Percentiles rank a stretch among this genome's conserved stretches.
phyloP scores from a whole-genome alignment of 1,140 invertebrate genomes.

The Bursaphelenchus mucronatus region DNA sequence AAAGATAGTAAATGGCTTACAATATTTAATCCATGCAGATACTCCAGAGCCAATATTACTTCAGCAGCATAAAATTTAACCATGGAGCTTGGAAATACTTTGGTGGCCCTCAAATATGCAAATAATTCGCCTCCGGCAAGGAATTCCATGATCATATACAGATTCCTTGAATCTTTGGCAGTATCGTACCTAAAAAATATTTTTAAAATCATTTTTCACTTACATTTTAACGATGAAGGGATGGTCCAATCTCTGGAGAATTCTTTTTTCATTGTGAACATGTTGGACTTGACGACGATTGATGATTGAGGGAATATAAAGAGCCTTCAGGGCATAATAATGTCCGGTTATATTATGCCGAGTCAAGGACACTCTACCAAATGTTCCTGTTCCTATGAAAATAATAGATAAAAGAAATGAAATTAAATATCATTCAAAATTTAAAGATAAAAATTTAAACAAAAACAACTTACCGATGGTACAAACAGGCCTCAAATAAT shows the following conservation, averaged over 20 bases:
- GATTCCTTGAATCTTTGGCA: slow-evolving; percentile 76
- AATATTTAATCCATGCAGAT: slow-evolving; percentile 79
- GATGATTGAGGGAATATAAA: slow-evolving; percentile 51
- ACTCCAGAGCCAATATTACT: slow-evolving; percentile 86
- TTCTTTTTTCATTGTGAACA: slow-evolving; percentile 55
- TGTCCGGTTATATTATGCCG: slow-evolving; percentile 46
- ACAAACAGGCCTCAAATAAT: slow-evolving; percentile 19
- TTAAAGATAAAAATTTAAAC: not conserved
- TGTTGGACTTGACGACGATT: slow-evolving; percentile 52
- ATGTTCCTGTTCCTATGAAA: slow-evolving; percentile 52
- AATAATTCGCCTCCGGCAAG: slow-evolving; percentile 90
- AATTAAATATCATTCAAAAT: not conserved
- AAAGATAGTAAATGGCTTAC: slow-evolving; percentile 63
- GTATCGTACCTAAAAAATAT: slow-evolving; percentile 76
- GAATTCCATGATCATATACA: slow-evolving; percentile 91
- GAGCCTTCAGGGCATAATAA: slow-evolving; percentile 57
- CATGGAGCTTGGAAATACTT: slow-evolving; percentile 77
- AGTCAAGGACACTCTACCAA: slow-evolving; percentile 52
- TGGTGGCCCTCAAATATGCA: slow-evolving; percentile 85
- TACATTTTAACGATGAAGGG: slow-evolving; percentile 59
- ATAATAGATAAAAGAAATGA: slow-evolving; percentile 7
- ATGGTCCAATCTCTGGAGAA: slow-evolving; percentile 47
- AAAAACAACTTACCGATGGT: slow-evolving; percentile 22
- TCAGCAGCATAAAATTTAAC: slow-evolving; percentile 89
- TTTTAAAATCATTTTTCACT: slow-evolving; percentile 20